Conservation (phyloP, 2,888 invertebrate genomes). For the Scelioninae gen. 2 region DNA sequence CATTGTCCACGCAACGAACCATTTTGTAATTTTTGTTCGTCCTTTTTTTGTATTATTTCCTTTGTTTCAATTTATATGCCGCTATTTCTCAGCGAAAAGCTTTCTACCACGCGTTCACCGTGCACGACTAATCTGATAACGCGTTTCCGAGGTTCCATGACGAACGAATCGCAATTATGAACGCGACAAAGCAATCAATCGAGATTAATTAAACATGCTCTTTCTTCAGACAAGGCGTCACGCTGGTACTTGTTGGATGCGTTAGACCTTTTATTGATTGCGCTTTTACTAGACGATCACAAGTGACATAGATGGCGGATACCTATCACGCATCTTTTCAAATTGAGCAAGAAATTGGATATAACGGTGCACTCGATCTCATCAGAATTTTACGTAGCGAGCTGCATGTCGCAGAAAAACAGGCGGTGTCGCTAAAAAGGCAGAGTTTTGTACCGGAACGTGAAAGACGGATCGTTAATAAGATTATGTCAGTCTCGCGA, state of each 20-base stretch:
- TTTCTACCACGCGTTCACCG: slow-evolving; percentile 23
- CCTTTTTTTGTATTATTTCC: slow-evolving; percentile 17
- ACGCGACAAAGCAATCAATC: slow-evolving; percentile 57
- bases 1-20: slow-evolving; percentile 3
- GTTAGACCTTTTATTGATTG: slow-evolving; percentile 46
- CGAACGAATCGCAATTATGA: slow-evolving; percentile 53
- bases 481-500: slow-evolving; percentile 15
- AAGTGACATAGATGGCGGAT: slow-evolving; percentile 34
- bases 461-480: slow-evolving; percentile 26
- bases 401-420: slow-evolving; percentile 9
- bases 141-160: slow-evolving; percentile 51
- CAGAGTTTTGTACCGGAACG: slow-evolving; percentile 7
- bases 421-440: background rate
- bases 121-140: slow-evolving; percentile 53
- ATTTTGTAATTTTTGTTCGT: too few relatives aligned
- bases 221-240: slow-evolving; percentile 42
- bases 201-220: slow-evolving; percentile 54
- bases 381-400: slow-evolving; percentile 17
- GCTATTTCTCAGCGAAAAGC: slow-evolving; percentile 39
- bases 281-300: slow-evolving; percentile 36
- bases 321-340: slow-evolving; percentile 48
- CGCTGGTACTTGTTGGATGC: slow-evolving; percentile 37
- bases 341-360: slow-evolving; percentile 53
- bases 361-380: slow-evolving; percentile 43
- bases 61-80: slow-evolving; percentile 21